A percentile compares a stretch with the other conserved stretches of the same genome.
These are phyloP conservation scores for Endotricha flammealis DNA, from an alignment of 2,888 invertebrate species.

Conservation along the genomic window DNA sequence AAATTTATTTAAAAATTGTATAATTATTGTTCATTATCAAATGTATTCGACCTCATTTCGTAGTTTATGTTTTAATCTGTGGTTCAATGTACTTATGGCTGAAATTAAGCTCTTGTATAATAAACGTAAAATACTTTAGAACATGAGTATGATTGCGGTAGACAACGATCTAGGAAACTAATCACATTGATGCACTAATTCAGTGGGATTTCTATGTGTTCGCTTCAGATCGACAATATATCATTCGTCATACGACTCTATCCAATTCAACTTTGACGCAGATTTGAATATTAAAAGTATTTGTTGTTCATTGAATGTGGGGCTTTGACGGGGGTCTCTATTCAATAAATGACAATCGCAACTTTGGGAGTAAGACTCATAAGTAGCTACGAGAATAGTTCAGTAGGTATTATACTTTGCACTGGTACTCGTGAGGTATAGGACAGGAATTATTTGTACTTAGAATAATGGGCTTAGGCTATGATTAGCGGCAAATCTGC, in stretches of 20 bases:
- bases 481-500: conserved; percentile 6
- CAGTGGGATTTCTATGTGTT: conserved; percentile 14
- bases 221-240: neutral
- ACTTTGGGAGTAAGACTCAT: no score
- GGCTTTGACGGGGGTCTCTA: neutral
- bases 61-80: conserved; percentile 5
- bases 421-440: no score
- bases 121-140: conserved; percentile 10
- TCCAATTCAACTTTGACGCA: conserved; percentile 8
- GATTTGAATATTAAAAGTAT: conserved; percentile 2
- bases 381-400: no score
- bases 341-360: neutral
- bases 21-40: no score
- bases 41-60: no score
- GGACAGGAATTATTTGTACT: no score
- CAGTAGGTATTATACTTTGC: no score
- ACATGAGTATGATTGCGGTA: conserved; percentile 14
- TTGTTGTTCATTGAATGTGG: neutral
- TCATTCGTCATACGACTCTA: conserved; percentile 11
- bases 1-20: no score
- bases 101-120: conserved; percentile 13
- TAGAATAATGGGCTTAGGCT: neutral
- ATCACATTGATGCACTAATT: conserved; percentile 17
- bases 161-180: conserved; percentile 15
- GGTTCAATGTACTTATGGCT: conserved; percentile 9